Conservation (phyloP, 2,797 vertebrate genomes). For the Pangasius djambal region DNA sequence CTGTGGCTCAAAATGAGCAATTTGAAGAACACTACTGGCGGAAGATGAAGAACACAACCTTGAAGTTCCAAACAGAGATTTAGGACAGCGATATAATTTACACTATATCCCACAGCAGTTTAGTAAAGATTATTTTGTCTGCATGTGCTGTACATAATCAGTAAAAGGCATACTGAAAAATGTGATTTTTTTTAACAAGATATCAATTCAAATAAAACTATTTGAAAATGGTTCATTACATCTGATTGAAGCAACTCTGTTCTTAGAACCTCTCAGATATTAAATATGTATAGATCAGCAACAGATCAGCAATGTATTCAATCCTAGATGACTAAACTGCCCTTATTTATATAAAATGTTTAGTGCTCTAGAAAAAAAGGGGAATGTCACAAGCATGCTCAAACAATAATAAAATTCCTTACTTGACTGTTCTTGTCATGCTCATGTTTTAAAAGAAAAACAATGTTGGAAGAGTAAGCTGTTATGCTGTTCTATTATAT, state of each 20-base stretch:
- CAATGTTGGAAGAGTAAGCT: neutral
- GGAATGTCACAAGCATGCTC: neutral
- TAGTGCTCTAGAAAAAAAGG: neutral
- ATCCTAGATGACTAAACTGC: neutral
- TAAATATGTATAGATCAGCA: neutral
- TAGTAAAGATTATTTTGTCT: neutral
- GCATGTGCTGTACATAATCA: neutral
- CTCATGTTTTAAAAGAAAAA: neutral
- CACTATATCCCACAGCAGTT: neutral
- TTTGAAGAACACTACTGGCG: conserved; percentile 48
- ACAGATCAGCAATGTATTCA: neutral
- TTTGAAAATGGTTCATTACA: neutral
- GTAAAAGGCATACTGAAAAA: neutral
- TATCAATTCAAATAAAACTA: neutral
- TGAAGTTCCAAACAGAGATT: conserved; percentile 24
- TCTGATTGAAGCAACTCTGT: neutral
- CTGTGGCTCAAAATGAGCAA: conserved; percentile 53
- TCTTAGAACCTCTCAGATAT: neutral
- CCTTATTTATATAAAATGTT: neutral
- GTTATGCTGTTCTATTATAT: neutral
- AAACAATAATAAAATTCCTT: neutral
- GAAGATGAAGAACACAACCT: conserved; percentile 26
- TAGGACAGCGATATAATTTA: neutral
- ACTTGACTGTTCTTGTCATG: neutral
- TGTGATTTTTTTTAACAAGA: no score